phyloP scores from a whole-genome alignment of 2,113 vertebrate species.

The Bos javanicus region DNA sequence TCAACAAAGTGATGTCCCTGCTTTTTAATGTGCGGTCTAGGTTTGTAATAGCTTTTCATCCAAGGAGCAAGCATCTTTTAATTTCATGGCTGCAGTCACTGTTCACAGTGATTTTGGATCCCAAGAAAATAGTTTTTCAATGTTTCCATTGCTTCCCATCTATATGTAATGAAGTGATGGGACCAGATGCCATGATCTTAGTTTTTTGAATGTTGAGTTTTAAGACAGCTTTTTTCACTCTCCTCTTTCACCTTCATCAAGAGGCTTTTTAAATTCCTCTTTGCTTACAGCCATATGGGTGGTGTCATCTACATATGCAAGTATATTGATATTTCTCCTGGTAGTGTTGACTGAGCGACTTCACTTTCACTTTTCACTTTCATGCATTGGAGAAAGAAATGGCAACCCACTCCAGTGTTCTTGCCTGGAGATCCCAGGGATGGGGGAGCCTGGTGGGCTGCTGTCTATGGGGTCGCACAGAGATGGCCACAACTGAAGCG shows the following conservation, averaged over 20 bases:
- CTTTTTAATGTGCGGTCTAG: not conserved
- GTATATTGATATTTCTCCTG: not conserved
- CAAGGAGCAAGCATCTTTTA: not conserved
- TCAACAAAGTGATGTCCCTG: not conserved
- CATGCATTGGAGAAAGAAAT: too few relatives aligned
- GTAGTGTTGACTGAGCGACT: not conserved
- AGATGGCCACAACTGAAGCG: too few relatives aligned
- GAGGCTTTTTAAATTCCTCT: not conserved
- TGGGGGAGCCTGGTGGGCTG: too few relatives aligned
- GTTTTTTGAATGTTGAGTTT: not conserved
- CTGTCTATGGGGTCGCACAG: too few relatives aligned
- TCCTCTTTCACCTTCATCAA: not conserved
- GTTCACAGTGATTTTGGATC: not conserved
- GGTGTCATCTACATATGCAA: not conserved
- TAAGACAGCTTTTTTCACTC: not conserved
- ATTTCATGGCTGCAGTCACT: not conserved
- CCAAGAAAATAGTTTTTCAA: not conserved
- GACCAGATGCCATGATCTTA: not conserved
- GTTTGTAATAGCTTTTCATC: not conserved
- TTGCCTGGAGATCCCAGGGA: too few relatives aligned
- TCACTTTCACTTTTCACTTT: too few relatives aligned
- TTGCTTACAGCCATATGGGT: not conserved
- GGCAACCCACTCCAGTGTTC: too few relatives aligned
- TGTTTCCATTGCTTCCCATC: not conserved
- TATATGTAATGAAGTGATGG: not conserved